Evolutionary conservation across 37 sponge, comb jelly and placozoan genomes (phyloP), one percentile per base, ranked within the genome.

Genomic region (Mnemiopsis leidyi): DNA sequence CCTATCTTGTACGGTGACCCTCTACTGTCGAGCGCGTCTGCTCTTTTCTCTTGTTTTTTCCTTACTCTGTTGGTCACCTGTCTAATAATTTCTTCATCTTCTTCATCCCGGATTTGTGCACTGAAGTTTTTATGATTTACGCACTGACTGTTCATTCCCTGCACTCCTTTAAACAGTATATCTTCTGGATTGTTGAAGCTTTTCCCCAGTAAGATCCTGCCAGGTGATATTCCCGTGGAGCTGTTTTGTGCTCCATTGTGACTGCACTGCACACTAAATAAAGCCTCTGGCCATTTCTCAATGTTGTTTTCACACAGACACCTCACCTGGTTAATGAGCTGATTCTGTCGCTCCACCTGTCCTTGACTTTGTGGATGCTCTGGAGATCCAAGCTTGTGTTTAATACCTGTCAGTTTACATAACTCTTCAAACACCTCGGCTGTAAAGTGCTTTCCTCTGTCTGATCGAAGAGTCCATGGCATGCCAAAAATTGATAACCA

Each of bases 391-490:
- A 71, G 25, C 26, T 71, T 71, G 73, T 71, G 73, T 30, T 71
- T 30, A 71, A 71, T 71, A 3, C 73, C 73, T n/a, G 73, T 71
- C 73, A 5, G 23, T 3, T 25, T 3, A 71, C 73, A 71, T 3
- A 71, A 29, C 73, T 23, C 25, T 30, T 71, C 73, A 71, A 71
- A 71, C 7, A 71, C 73, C 25, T 71, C 73, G 26, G 23, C 26
- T 3, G 7, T 30, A 71, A 71, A 71, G 73, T 71, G 73, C 26
- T 30, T 71, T 71, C 73, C 73, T 71, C 73, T 71, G 73, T 71
- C 73, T 23, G 73, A 71, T 71, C 73, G 73, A 18, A 71, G 73
- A 5, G 29, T 7, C 26, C 26, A 29, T 3, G 73, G 73, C 16
- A 18, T 23, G 3, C 73, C 73, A 71, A 71, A 71, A n/a, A 71